Evolutionary conservation across 1,140 invertebrate species (phyloP), one percentile per base, ranked within the genome.

Genomic region (Galleria mellonella): DNA sequence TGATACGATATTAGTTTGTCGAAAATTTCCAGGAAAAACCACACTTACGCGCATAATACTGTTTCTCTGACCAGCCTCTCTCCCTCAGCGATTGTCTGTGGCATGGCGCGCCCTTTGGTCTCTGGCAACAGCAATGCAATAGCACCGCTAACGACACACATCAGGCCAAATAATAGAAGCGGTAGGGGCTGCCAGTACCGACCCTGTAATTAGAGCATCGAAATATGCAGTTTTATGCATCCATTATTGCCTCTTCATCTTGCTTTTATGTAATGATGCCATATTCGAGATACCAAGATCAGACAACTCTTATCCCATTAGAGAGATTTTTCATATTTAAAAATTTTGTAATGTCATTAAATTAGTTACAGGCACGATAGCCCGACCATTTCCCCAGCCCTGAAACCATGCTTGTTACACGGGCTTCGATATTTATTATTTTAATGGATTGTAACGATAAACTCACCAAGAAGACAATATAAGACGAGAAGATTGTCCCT

Each of bases 101-200:
- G 94, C 62, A 95, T 84, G 50, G 92, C 89, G 42, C 89, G 89
- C 46, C 92, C 91, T 38, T 92, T 87, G 0, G 94, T 95, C 85
- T 95, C 94, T 0, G 94, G 94, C 32, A 95, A 76, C 32, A 93
- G 84, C n/a, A 94, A 72, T 10, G 91, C 91, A 10, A 89, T 85
- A 2, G 90, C 49, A 8, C 91, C 92, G 9, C 92, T 92, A 2
- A 89, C 72, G 9, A 94, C 85, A 43, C 92, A 88, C 23, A 94
- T 69, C 0, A 87, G 76, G 9, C 92, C 93, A 88, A 94, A 92
- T 14, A 94, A 88, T 39, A 94, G 88, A 31, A 95, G 73, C 2
- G 94, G 93, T 31, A 95, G 65, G 0, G 89, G 87, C 36, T 86
- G 55, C 71, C 71, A 77, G 10, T 51, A 35, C 10, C 63, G 54